Percentiles rank a stretch among this genome's conserved stretches.
Conservation (phyloP, 1,140 invertebrate species). For the Aphaenogaster floridana region DNA sequence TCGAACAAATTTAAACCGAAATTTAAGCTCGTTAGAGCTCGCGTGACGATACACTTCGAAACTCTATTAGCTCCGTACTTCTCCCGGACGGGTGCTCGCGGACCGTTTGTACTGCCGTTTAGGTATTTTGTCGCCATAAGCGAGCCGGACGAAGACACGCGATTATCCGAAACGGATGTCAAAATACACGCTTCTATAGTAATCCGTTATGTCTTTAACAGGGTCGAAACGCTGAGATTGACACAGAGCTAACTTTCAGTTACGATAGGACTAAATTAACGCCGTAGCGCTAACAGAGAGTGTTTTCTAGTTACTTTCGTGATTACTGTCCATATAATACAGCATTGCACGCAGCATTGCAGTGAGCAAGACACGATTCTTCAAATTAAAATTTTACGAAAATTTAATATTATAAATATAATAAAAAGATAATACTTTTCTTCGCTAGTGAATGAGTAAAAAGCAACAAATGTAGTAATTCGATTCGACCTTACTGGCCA, state of each 20-base stretch:
- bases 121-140: constrained; percentile 52
- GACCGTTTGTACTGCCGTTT: constrained; percentile 24
- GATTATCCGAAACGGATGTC: constrained; percentile 56
- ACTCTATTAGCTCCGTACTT: constrained; percentile 55
- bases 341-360: neutral
- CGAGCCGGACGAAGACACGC: constrained; percentile 47
- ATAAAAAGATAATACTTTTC: no score
- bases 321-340: constrained; percentile 14
- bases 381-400: neutral
- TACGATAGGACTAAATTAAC: constrained; percentile 34
- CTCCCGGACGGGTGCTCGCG: neutral
- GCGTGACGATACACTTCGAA: constrained; percentile 59
- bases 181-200: constrained; percentile 37
- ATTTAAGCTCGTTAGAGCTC: constrained; percentile 61
- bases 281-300: constrained; percentile 2
- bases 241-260: constrained; percentile 9
- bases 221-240: constrained; percentile 30
- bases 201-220: constrained; percentile 51
- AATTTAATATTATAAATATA: neutral
- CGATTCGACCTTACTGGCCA: no score
- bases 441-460: no score
- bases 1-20: constrained; percentile 54
- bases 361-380: neutral
- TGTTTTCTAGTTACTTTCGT: constrained; percentile 16
- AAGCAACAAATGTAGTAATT: no score